Base-by-base conservation (phyloP, 2,888 invertebrate genomes). In the Diaprepes abbreviatus region DNA sequence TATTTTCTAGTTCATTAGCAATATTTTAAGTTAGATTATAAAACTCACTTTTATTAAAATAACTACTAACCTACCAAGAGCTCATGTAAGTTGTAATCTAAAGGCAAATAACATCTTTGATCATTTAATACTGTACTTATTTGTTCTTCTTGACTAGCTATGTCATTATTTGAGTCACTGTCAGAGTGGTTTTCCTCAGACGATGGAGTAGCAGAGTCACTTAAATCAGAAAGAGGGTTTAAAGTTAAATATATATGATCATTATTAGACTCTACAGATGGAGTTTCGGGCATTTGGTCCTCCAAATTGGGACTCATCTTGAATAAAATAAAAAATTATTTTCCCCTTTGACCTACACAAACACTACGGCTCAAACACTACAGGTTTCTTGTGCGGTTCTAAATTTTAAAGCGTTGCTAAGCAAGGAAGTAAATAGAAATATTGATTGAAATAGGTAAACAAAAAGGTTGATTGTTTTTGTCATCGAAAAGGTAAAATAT, bases 61-160 rank as follows among this genome's bases (percentile, higher is more conserved):
- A n/a, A n/a, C n/a, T n/a, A n/a, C n/a, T n/a, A 14, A 54, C 68
- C 75, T 74, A 80, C 80, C 75, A 81, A 66, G 21, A 79, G 72
- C 38, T 79, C 79, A 60, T 73, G 68, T n/a, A 80, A 69, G 57
- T 76, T 78, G 17, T 77, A 73, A 50, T 80, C 79, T 43, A 75
- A 19, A 6, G 78, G 75, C 19, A 75, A 48, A 9, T 59, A 43
- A 19, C 62, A 45, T 12, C 66, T 60, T 21, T 67, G 63, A 16
- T 66, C 70, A 7, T 40, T 28, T 5, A 50, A 12, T 28, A 48
- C 17, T 7, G 50, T 12, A 21, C 14, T 33, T 19, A 40, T 5
- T 2, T 21, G 14, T n/a, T n/a, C n/a, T n/a, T n/a, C n/a, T 6
- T n/a, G 36, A 3, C 55, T 45, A 10, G 9, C 16, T n/a, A 40